Conservation (phyloP, 2,888 invertebrate genomes). For the Criorhina ranunculi region DNA sequence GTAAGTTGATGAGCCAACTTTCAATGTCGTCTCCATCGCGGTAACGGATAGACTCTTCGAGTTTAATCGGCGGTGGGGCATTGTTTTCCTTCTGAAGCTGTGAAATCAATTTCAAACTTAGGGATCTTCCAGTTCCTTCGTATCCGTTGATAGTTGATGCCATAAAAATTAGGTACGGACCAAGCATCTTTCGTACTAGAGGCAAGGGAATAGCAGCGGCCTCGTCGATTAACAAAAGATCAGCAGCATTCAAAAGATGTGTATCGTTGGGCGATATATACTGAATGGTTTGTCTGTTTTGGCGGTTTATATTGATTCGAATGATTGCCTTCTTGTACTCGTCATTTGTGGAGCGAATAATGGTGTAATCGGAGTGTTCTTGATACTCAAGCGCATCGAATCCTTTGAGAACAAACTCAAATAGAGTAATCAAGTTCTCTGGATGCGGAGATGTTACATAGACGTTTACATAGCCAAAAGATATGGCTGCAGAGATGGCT, state of each 20-base stretch:
- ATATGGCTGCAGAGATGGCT: conserved; percentile 93
- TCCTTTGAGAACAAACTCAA: conserved; percentile 98
- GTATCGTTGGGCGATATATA: conserved; percentile 98
- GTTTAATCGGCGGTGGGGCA: conserved; percentile 88
- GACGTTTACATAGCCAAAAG: conserved; percentile 93
- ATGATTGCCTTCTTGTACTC: conserved; percentile 98
- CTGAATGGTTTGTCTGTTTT: conserved; percentile 97
- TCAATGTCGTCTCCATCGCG: conserved; percentile 94
- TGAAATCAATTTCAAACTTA: conserved; percentile 97
- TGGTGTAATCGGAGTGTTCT: conserved; percentile 97
- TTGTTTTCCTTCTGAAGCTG: conserved; percentile 90
- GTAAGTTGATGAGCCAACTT: conserved; percentile 94
- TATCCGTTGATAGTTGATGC: conserved; percentile 99
- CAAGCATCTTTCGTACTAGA: conserved; percentile 94
- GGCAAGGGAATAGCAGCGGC: conserved; percentile 99
- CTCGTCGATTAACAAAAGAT: conserved; percentile 98
- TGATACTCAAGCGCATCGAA: conserved; percentile 97
- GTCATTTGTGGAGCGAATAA: conserved; percentile 97
- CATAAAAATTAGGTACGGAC: conserved; percentile 96
- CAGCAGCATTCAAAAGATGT: conserved; percentile 95
- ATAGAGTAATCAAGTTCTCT: conserved; percentile 98
- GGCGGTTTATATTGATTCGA: conserved; percentile 94
- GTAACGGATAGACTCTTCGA: conserved; percentile 98
- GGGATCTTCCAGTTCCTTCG: conserved; percentile 98
- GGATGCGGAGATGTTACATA: conserved; percentile 99